A percentile compares a stretch with the other conserved stretches of the same genome.
phyloP scores from a whole-genome alignment of 2,797 vertebrate species.

The Mormyrops boulengeri region DNA sequence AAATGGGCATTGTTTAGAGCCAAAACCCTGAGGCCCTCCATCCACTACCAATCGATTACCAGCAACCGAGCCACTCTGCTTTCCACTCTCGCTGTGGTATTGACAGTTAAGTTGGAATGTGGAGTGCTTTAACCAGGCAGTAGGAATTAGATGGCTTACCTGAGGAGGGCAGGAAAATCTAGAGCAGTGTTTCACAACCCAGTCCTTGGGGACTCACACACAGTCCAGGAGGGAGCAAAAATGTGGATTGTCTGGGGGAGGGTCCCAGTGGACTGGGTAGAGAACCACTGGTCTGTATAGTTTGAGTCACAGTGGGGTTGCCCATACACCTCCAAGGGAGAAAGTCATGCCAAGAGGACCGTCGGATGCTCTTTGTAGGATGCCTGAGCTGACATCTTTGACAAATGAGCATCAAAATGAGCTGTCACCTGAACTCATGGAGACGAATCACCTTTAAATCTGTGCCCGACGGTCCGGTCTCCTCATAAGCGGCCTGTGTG shows the following conservation, averaged over 20 bases:
- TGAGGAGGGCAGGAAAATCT: slow-evolving; percentile 40
- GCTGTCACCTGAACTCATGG: background rate
- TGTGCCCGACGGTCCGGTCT: background rate
- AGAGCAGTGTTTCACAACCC: background rate
- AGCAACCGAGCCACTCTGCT: background rate
- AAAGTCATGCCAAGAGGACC: slow-evolving; percentile 11
- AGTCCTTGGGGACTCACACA: background rate
- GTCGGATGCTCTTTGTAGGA: background rate
- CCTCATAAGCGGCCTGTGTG: background rate
- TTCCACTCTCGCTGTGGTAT: slow-evolving; percentile 25
- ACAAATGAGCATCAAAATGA: background rate
- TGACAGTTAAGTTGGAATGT: background rate
- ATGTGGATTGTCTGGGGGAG: background rate
- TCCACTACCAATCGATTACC: background rate
- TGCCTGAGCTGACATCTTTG: background rate
- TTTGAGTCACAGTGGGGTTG: background rate
- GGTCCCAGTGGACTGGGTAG: background rate
- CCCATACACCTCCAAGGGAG: background rate
- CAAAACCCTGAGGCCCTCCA: background rate
- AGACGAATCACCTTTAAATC: background rate
- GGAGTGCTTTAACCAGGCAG: background rate
- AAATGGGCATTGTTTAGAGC: slow-evolving; percentile 14
- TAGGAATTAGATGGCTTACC: slow-evolving; percentile 43
- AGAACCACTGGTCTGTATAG: slow-evolving; percentile 28
- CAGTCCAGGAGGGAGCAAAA: background rate